Evolutionary conservation across 2,888 invertebrate species (phyloP), one percentile per base, ranked within the genome.

Genomic region (Leucania comma): DNA sequence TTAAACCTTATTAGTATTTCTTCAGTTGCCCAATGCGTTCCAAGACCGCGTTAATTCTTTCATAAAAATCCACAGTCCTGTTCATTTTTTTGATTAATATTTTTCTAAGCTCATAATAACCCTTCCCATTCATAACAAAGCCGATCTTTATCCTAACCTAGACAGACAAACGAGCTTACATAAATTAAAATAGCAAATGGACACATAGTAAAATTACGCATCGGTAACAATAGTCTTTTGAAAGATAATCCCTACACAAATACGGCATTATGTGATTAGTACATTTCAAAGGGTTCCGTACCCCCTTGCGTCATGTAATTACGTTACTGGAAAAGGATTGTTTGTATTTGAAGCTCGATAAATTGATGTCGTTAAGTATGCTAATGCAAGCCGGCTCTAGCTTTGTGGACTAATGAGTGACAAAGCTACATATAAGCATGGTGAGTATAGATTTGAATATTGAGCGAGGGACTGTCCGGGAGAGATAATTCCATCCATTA

Each of bases 211-310:
- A 76, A 90, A 90, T 89, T 90, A 86, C 83, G 66, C 74, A 64
- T 70, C 79, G 69, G 85, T 82, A 87, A 87, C 84, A 84, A 76
- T 80, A 72, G 46, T 70, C 87, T 88, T 91, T 92, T 90, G 89
- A 90, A 73, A 81, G 84, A 84, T 89, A 88, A 88, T 88, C 91
- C 87, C 83, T 84, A 81, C 78, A 87, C 89, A 92, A 93, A 93
- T 89, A 91, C 89, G 75, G 86, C 85, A 91, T 93, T 90, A 93
- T 87, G 88, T 89, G 90, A 94, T 94, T 92, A 93, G 90, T 81
- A 86, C 86, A 82, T 89, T 90, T 87, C 86, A 91, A 93, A 93
- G 92, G 93, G 90, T 84, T 89, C 86, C 81, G 78, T 53, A 80
- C 87, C 90, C 29, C 89, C 83, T 84, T 72, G 78, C 75, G 32